A percentile compares a stretch with the other conserved stretches of the same genome.
phyloP scores from a whole-genome alignment of 2,888 invertebrate species.

The Polyommatus iphigenia region DNA sequence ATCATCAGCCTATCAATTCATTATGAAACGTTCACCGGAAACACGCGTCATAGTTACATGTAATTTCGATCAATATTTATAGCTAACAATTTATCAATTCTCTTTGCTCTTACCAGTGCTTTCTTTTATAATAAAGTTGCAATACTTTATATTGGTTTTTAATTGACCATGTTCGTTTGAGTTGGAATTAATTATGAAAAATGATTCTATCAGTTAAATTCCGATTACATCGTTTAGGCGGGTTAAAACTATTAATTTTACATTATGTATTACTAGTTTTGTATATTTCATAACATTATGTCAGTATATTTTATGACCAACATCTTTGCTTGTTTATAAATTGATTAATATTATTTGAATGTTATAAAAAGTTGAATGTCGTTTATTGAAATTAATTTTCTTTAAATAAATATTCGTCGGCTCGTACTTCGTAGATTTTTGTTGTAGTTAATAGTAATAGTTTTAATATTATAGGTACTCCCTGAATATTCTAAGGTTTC shows the following conservation, averaged over 20 bases:
- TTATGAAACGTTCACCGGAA: slow-evolving; percentile 28
- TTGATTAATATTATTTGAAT: neutral
- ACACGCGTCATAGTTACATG: neutral
- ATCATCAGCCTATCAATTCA: neutral
- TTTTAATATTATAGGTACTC: too few species aligned
- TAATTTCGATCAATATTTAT: slow-evolving; percentile 14
- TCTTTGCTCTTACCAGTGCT: neutral
- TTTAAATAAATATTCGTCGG: too few species aligned
- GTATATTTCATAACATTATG: neutral
- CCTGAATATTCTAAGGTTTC: too few species aligned
- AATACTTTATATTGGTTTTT: slow-evolving; percentile 7
- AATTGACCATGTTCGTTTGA: slow-evolving; percentile 16
- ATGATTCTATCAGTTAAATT: slow-evolving; percentile 19
- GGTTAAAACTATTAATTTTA: neutral
- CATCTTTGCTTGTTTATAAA: neutral
- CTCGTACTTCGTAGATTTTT: too few species aligned
- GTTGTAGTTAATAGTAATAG: too few species aligned
- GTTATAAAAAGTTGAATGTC: neutral
- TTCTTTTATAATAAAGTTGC: slow-evolving; percentile 28
- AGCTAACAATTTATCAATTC: slow-evolving; percentile 14
- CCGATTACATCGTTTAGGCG: slow-evolving; percentile 6
- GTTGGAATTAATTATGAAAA: slow-evolving; percentile 36
- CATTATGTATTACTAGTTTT: neutral
- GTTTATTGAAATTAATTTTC: neutral
- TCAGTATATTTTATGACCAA: neutral